Conservation (phyloP, 2,797 vertebrate genomes). For the Galagoides demidoff region DNA sequence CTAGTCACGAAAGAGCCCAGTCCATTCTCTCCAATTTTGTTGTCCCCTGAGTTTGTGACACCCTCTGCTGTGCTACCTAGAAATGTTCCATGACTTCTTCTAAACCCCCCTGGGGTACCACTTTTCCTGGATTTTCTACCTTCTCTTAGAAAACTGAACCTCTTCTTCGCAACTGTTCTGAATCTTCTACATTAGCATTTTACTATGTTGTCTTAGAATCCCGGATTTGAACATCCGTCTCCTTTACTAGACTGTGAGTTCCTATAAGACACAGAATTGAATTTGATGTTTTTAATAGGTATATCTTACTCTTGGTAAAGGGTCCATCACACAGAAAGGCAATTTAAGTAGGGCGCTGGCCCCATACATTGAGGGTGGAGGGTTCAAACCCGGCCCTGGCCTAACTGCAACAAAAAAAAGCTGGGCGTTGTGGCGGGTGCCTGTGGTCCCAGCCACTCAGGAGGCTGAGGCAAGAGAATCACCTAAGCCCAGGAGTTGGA, state of each 20-base stretch:
- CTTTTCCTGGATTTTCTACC: background rate
- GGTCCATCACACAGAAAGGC: background rate
- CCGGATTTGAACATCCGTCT: background rate
- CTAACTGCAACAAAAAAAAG: too few relatives aligned
- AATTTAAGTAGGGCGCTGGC: too few relatives aligned
- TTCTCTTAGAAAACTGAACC: background rate
- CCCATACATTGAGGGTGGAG: too few relatives aligned
- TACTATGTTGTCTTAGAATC: background rate
- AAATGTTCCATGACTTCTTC: background rate
- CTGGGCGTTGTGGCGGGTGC: too few relatives aligned
- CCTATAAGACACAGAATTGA: background rate
- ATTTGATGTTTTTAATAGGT: background rate
- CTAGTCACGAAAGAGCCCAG: background rate
- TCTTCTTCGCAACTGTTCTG: background rate
- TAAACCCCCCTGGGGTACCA: background rate
- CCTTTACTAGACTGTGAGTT: background rate
- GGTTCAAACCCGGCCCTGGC: too few relatives aligned
- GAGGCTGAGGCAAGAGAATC: too few relatives aligned
- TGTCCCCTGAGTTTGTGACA: background rate
- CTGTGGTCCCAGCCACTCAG: too few relatives aligned
- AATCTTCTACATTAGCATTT: background rate
- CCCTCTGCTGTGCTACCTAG: background rate
- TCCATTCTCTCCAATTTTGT: background rate
- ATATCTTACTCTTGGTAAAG: background rate
- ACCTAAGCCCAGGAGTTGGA: too few relatives aligned